Base-by-base conservation (phyloP, 2,797 vertebrate genomes). In the Pseudochirops corinnae region DNA sequence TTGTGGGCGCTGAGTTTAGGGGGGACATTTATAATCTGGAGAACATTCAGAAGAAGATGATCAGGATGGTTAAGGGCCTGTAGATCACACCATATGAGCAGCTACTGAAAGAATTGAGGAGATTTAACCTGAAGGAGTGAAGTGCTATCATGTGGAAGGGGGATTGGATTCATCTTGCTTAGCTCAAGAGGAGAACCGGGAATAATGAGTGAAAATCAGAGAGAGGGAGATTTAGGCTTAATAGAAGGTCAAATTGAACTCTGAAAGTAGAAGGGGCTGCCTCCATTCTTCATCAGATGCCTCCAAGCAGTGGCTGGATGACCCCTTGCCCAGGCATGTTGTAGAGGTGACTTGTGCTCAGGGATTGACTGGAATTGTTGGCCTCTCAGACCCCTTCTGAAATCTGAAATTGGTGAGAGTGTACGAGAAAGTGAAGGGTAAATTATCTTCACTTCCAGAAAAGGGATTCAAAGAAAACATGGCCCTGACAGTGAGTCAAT, bases 361-460 rank as follows among this genome's bases (percentile, higher is more conserved):
- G 16, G n/a, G 1, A 5, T 39, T 39, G 33, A 39, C n/a, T 82
- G 6, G n/a, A 82, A 82, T 39, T 1, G 7, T 46, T 46, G 67
- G n/a, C n/a, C 67, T 82, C n/a, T 46, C n/a, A 82, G 67, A 82
- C 31, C n/a, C n/a, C n/a, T 82, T 39, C n/a, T 39, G 33, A 21
- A 74, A 74, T 24, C n/a, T 39, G n/a, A 46, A 82, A 82, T 82
- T 46, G n/a, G 18, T 21, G 67, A 82, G n/a, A 39, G n/a, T 21
- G 18, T 74, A 21, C 0, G 12, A 62, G 90, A 93, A 50, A 52
- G 33, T 55, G 92, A 62, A 90, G 24, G 93, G 56, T 0, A 94
- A 92, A 91, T 95, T 74, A 94, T 29, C 39, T 95, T 90, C 92
- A 93, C n/a, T 92, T 58, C 50, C 67, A 82, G n/a, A 82, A 33